Percentiles rank a stretch among this genome's conserved stretches.
Conservation (phyloP, 2,113 vertebrate species). For the Agapornis roseicollis region DNA sequence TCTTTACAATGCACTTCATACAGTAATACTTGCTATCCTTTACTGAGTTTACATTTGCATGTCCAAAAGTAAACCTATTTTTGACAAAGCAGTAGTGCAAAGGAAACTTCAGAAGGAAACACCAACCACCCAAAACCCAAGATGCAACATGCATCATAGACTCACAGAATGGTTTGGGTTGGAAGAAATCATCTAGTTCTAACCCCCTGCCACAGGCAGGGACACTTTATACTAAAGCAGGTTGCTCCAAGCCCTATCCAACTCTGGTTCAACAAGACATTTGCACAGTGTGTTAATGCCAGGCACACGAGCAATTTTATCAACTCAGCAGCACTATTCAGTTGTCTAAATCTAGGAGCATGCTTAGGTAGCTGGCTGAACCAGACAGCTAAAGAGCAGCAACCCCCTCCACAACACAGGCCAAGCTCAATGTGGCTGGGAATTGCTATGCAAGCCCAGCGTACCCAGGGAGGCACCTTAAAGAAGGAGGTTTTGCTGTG, state of each 20-base stretch:
- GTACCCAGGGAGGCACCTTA: not conserved
- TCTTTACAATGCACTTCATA: not conserved
- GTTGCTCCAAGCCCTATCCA: not conserved
- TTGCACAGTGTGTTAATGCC: not conserved
- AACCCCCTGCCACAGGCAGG: not conserved
- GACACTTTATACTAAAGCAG: not conserved
- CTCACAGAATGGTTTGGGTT: not conserved
- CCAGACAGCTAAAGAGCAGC: not conserved
- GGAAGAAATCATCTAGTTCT: not conserved
- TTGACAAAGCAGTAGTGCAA: not conserved
- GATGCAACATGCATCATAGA: accelerated
- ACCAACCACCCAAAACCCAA: not conserved
- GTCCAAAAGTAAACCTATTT: not conserved
- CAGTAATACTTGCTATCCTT: not conserved
- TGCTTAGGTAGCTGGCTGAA: not conserved
- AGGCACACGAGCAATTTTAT: not conserved
- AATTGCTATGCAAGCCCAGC: accelerated
- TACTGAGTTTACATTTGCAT: not conserved
- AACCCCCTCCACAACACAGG: not conserved
- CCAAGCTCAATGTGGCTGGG: accelerated
- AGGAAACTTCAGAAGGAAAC: not conserved
- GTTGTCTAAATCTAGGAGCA: not conserved
- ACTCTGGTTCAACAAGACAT: not conserved
- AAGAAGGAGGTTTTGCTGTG: not conserved
- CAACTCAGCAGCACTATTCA: not conserved